Evolutionary conservation across 1,140 invertebrate species (phyloP).

Genomic region (Mylabris phalerata): DNA sequence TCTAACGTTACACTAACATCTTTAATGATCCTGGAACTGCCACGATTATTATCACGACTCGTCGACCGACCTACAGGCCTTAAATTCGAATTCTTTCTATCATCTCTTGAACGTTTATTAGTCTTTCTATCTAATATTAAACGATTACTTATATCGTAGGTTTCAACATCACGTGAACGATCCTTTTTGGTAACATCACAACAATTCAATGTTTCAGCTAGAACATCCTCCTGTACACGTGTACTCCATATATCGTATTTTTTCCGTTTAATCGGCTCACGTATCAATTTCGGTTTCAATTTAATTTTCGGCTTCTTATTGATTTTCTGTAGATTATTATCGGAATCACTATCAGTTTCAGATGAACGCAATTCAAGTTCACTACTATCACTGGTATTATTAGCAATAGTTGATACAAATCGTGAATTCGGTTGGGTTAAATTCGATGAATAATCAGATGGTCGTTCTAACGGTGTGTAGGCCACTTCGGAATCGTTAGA

Average conservation of each 20-base stretch:
- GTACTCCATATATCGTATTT: slow-evolving; percentile 25
- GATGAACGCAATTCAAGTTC: slow-evolving; percentile 6
- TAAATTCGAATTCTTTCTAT: slow-evolving; percentile 53
- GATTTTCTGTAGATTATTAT: slow-evolving; percentile 5
- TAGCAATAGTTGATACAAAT: neutral
- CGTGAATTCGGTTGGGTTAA: neutral
- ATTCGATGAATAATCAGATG: slow-evolving; percentile 3
- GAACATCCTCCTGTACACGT: slow-evolving; percentile 53
- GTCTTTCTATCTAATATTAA: slow-evolving; percentile 43
- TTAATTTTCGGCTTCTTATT: slow-evolving; percentile 9
- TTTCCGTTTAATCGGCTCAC: neutral
- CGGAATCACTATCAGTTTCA: slow-evolving; percentile 10
- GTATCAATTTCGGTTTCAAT: slow-evolving; percentile 5
- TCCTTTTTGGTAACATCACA: slow-evolving; percentile 51
- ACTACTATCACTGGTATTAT: neutral
- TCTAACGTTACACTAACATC: slow-evolving; percentile 47
- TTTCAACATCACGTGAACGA: slow-evolving; percentile 52
- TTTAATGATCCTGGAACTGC: slow-evolving; percentile 45
- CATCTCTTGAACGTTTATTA: slow-evolving; percentile 52
- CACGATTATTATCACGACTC: slow-evolving; percentile 39
- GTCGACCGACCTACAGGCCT: slow-evolving; percentile 44
- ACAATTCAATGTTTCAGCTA: slow-evolving; percentile 53
- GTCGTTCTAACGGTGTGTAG: slow-evolving; percentile 8
- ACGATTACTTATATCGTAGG: slow-evolving; percentile 46
- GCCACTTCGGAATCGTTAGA: slow-evolving; percentile 3